These are phyloP conservation scores for Muscicapa comitata DNA, from an alignment of 2,797 vertebrate genomes.

Conservation along the genomic window DNA sequence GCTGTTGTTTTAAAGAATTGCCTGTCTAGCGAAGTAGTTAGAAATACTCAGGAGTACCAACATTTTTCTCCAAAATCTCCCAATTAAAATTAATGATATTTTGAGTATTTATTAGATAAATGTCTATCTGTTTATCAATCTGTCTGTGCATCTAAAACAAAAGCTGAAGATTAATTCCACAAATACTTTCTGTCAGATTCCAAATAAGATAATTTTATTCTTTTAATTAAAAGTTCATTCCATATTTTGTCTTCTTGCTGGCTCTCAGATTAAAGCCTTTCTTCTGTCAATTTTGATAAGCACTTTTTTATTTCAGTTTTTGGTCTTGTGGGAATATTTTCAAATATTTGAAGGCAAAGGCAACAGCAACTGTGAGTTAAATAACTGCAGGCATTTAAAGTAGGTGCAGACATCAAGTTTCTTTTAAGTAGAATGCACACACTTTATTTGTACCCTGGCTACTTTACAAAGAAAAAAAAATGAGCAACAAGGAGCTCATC, in stretches of 20 bases:
- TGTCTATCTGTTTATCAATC: background rate
- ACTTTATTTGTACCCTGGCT: background rate
- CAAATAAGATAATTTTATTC: background rate
- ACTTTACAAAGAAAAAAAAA: background rate
- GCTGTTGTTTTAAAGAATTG: background rate
- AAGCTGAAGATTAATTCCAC: background rate
- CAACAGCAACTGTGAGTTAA: background rate
- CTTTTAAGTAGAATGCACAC: background rate
- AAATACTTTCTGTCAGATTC: background rate
- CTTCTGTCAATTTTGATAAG: background rate
- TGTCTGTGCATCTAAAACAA: background rate
- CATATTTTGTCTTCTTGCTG: background rate
- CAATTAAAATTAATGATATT: background rate
- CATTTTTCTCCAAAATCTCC: background rate
- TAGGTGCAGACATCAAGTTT: background rate
- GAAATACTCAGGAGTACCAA: background rate
- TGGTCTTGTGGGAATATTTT: background rate
- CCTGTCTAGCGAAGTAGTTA: background rate
- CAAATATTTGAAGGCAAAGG: background rate
- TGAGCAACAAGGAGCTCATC: background rate
- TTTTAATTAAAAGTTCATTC: background rate
- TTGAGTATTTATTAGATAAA: background rate
- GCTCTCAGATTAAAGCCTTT: background rate
- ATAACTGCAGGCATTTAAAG: background rate
- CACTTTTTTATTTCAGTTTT: background rate